Evolutionary conservation across 2,113 vertebrate species (phyloP).

Genomic region (Cranoglanis bouderius): DNA sequence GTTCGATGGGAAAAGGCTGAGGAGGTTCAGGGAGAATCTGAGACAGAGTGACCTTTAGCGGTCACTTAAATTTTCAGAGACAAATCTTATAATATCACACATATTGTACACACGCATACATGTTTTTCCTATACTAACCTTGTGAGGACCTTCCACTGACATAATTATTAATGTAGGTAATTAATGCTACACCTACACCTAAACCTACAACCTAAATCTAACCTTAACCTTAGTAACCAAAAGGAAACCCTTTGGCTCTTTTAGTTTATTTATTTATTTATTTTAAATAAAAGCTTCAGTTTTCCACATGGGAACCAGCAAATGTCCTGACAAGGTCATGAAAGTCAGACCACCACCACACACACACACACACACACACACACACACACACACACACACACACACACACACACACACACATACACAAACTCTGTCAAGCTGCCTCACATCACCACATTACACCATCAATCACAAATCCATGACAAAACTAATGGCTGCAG

Average conservation of each 20-base stretch:
- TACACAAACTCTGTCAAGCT: not conserved
- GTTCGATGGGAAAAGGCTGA: not conserved
- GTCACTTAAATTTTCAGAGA: conserved; percentile 27
- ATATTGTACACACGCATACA: not conserved
- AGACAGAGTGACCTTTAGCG: conserved; percentile 25
- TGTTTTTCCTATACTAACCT: not conserved
- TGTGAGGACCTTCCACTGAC: not conserved
- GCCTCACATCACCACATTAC: not conserved
- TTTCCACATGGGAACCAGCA: not conserved
- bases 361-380: too few relatives aligned
- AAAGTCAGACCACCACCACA: too few relatives aligned
- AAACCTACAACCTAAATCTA: not conserved
- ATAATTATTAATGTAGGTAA: conserved; percentile 6
- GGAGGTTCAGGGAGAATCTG: conserved; percentile 7
- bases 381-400: not conserved
- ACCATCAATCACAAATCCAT: not conserved
- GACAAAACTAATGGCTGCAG: not conserved
- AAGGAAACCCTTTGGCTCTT: not conserved
- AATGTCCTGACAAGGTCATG: not conserved
- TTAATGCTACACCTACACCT: not conserved
- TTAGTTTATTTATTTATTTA: not conserved
- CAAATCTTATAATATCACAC: not conserved
- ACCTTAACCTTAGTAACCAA: not conserved
- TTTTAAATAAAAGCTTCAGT: not conserved
- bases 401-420: not conserved